phyloP scores from a whole-genome alignment of 2,113 vertebrate genomes.

The Tenebrosternarchus preto region DNA sequence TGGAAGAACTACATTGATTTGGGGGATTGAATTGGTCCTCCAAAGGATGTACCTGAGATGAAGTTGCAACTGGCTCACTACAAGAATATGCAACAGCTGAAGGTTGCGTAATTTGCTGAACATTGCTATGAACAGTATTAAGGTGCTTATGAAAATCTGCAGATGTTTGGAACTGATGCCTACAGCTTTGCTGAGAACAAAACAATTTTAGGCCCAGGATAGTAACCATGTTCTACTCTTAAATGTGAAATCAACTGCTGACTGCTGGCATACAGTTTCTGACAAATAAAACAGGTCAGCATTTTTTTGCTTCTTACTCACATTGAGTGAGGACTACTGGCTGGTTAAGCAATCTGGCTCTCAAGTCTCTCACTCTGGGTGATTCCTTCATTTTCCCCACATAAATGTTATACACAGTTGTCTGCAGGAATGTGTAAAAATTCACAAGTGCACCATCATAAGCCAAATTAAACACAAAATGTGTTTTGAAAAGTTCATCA shows the following conservation, averaged over 20 bases:
- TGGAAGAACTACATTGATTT: no score
- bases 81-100: conserved; percentile 32
- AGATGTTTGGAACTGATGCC: conserved; percentile 42
- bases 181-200: conserved; percentile 52
- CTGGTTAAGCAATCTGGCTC: conserved; percentile 44
- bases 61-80: conserved; percentile 34
- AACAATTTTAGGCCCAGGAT: conserved; percentile 39
- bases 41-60: conserved; percentile 34
- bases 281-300: conserved; percentile 22
- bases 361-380: conserved; percentile 50
- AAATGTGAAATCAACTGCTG: conserved; percentile 51
- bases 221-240: conserved; percentile 51
- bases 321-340: not conserved
- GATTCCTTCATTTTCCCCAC: conserved; percentile 46
- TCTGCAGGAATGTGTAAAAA: conserved; percentile 51
- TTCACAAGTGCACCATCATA: conserved; percentile 27
- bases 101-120: conserved; percentile 37
- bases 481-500: conserved; percentile 41
- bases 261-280: conserved; percentile 28
- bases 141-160: conserved; percentile 49
- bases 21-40: conserved; percentile 10
- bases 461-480: conserved; percentile 49
- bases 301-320: not conserved
- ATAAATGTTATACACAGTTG: conserved; percentile 50
- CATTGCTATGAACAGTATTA: conserved; percentile 46